A percentile compares a stretch with the other conserved stretches of the same genome.
phyloP scores from a whole-genome alignment of 2,113 vertebrate genomes.

The Copsychus sechellarum region DNA sequence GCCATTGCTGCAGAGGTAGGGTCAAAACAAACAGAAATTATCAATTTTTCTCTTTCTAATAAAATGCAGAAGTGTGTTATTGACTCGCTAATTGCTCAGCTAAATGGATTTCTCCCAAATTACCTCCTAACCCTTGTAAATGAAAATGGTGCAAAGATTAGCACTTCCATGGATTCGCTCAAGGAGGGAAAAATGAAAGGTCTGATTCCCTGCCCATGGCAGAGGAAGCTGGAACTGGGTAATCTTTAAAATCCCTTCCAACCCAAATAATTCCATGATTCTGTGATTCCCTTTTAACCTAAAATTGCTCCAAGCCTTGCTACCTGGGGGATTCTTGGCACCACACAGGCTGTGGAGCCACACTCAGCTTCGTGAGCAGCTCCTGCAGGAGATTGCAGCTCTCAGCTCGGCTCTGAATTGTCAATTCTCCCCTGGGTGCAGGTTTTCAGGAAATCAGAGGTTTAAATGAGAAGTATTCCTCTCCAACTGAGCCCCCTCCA shows the following conservation, averaged over 20 bases:
- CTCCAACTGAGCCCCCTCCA: background rate
- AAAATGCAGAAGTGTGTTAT: background rate
- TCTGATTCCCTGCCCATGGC: background rate
- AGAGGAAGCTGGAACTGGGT: background rate
- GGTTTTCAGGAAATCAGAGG: background rate
- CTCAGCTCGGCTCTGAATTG: background rate
- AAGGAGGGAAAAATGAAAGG: background rate
- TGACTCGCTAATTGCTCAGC: background rate
- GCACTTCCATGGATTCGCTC: background rate
- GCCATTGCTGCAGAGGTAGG: background rate
- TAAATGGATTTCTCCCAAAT: background rate
- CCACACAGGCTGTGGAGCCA: background rate
- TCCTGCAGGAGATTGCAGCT: background rate
- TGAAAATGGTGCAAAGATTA: background rate
- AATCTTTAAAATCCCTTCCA: background rate
- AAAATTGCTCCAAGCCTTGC: background rate
- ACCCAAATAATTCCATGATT: background rate
- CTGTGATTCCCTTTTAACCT: background rate
- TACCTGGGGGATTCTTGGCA: background rate
- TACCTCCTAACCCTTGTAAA: background rate
- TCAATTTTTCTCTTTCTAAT: background rate
- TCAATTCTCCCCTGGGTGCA: background rate
- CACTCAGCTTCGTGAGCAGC: background rate
- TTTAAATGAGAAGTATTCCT: background rate
- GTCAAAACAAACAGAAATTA: constrained; percentile 50